Base-by-base conservation (phyloP, 2,113 vertebrate genomes). In the Himantopus leucocephalus region DNA sequence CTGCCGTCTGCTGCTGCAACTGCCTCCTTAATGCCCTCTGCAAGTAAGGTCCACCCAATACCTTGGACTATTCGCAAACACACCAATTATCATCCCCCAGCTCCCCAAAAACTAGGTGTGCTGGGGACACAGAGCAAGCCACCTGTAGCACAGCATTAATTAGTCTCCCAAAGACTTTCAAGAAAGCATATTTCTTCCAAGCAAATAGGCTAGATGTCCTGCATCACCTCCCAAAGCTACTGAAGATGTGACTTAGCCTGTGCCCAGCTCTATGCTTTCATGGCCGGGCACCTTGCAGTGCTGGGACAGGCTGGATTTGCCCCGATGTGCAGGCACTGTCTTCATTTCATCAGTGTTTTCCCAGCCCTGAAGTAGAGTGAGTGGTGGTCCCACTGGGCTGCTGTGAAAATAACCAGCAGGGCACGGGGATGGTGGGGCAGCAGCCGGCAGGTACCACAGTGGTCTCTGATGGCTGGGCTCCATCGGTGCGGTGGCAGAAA, bases 261-360 rank as follows among this genome's bases (percentile, higher is more conserved):
- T 43, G 66, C 23, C 12, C 47, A 47, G 43, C 53, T 68, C 68
- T 6, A 12, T 45, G 59, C 24, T 62, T 50, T 67, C 23, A 12
- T 18, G 27, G 45, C 34, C 1, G 1, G 56, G 39, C 22, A 60
- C n/a, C 19, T n/a, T 1, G 1, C 0, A 3, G 58, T 55, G 27
- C 70, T 76, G 63, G 39, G 10, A 39, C 10, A 67, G 63, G 45
- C 27, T 89, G 64, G 58, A 56, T 85, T 80, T 89, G 52, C 14
- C 39, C 56, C 48, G 37, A 43, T n/a, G 30, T 1, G 3, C 22
- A 35, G n/a, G 58, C 39, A 72, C 6, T 5, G 30, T 27, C 19
- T 67, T 45, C 1, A 0, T 24, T 82, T 48, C 41, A 20, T 62
- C 35, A 34, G 13, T 13, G 20, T 62, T 73, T 73, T 72, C 30